Base-by-base conservation (phyloP, 2,797 vertebrate species). In the Lates japonicus region DNA sequence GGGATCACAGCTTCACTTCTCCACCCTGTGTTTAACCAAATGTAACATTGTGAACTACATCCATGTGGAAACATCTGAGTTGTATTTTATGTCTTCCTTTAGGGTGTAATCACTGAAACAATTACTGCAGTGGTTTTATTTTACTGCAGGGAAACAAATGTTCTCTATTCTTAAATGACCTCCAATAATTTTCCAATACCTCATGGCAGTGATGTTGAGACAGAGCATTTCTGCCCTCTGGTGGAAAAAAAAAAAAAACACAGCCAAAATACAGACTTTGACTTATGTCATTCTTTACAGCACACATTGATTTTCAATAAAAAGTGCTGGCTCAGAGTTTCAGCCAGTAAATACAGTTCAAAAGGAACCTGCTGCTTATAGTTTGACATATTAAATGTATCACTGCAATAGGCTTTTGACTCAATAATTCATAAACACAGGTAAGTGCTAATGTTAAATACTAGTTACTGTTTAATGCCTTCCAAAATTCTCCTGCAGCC, bases 201-300 rank as follows among this genome's bases (percentile, higher is more conserved):
- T 44, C 55, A 49, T 11, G 41, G n/a, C 19, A 31, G 42, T 8
- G 17, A 10, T 13, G 14, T 7, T 14, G 2, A 58, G 22, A 68
- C 46, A 58, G 78, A 72, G 14, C 61, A 51, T 6, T 2, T 55
- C 61, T 78, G 68, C 76, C 76, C 61, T 49, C 79, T 82, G 5
- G 54, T 76, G 79, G 85, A 74, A 20, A 62, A 29, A 29, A 29
- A 74, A 76, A 35, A 29, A 29, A 74, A 76, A 35, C 8, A 20
- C 1, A 61, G 9, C 29, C 8, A 35, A 20, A 12, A 60, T 7
- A 14, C 20, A 41, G 33, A 16, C 0, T 35, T 42, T 49, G 17
- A 51, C 2, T 5, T 1, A 37, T 37, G 7, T 37, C 19, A 1
- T 46, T 46, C 7, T 55, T 54, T 4, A 31, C 16, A 44, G 20